Base-by-base conservation (phyloP, 2,113 vertebrate species). In the Thunnus maccoyii region DNA sequence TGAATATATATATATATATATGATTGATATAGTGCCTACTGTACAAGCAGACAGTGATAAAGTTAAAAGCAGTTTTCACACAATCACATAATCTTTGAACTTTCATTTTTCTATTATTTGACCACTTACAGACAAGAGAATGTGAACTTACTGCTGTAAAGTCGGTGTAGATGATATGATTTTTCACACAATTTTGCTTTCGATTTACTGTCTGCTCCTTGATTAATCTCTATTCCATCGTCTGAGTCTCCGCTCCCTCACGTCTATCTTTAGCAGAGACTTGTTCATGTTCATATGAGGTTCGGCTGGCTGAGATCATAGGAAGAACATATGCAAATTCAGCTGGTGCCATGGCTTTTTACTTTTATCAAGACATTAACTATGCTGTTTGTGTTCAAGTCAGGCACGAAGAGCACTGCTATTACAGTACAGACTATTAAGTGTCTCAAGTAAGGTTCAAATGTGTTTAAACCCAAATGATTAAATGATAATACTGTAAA, bases 311-410 rank as follows among this genome's bases (percentile, higher is more conserved):
- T 66, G 15, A 57, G 58, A 63, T 67, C 72, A 77, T 12, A 58
- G 50, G 12, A n/a, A 71, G 20, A 48, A 66, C 30, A 76, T 76
- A 70, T 64, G 67, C 51, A 71, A 61, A 81, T 81, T 22, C 16
- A 47, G 30, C 52, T 2, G 0, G 25, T 57, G 47, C 61, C 36
- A 61, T 22, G 10, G 18, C 13, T 64, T 72, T 63, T 50, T 47
- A 32, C 56, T 77, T 81, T 76, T 27, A 81, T 69, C 25, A 15
- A 63, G 47, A 70, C n/a, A 79, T 86, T 78, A 36, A 36, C 10
- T n/a, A 66, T 86, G 64, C 71, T 51, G 65, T 76, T 65, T 84
- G 70, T 70, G 67, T 27, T 66, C n/a, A 30, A 48, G 20, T 7
- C 25, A 68, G 56, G 55, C 12, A 68, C 18, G 36, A 81, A 46